Conservation (phyloP, 2,113 vertebrate genomes). For the Neodon shergylaensis region DNA sequence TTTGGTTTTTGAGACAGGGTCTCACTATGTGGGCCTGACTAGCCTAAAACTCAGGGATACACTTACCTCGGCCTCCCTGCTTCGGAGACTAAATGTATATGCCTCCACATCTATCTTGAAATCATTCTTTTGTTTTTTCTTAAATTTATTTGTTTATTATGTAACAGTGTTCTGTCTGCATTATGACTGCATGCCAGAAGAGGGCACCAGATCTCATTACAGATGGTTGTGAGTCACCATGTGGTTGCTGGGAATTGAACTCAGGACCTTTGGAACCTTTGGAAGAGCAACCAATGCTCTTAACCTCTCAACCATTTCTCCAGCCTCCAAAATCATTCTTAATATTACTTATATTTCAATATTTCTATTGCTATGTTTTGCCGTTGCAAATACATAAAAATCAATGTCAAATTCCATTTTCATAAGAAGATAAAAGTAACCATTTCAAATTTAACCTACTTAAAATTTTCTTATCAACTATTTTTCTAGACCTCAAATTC, state of each 20-base stretch:
- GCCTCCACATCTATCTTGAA: background rate
- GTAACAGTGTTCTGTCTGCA: too few species aligned
- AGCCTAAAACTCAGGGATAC: background rate
- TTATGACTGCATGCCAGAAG: too few species aligned
- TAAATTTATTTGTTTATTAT: too few species aligned
- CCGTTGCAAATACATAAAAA: background rate
- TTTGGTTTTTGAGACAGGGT: background rate
- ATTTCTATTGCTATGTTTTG: background rate
- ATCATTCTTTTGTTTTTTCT: background rate
- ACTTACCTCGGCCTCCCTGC: background rate
- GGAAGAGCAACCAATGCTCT: too few species aligned
- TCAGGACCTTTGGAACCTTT: too few species aligned
- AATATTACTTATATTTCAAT: background rate
- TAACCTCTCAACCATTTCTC: too few species aligned
- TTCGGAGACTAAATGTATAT: background rate
- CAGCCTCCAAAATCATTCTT: background rate
- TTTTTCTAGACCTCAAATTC: background rate
- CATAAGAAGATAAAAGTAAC: background rate
- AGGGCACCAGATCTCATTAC: too few species aligned
- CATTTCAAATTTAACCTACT: background rate
- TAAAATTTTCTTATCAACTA: background rate
- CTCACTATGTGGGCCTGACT: background rate
- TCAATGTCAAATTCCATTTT: background rate
- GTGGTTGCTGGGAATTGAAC: too few species aligned
- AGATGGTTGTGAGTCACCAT: too few species aligned